Base-by-base conservation (phyloP, 2,888 invertebrate species). In the Leptinotarsa juncta region DNA sequence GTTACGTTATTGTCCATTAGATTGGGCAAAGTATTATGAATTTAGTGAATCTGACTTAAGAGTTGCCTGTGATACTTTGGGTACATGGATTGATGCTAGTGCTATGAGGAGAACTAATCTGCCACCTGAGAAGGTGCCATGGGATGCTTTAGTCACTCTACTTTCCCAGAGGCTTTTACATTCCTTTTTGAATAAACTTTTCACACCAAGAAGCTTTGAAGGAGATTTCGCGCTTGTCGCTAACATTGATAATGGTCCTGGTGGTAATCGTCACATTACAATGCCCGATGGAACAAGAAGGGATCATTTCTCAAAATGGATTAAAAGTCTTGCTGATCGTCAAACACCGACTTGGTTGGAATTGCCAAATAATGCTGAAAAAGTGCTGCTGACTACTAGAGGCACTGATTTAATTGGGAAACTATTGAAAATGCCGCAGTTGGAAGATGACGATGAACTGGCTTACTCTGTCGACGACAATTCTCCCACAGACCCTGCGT, bases 11-110 rank as follows among this genome's bases (percentile, higher is more conserved):
- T 96, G 96, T 71, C 99, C 99, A 0, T 91, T 99, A 14, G 99
- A 99, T 55, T 99, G 99, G 99, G 96, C 99, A 16, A 99, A 99
- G 88, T 94, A 97, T 87, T 99, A 99, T 88, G 99, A 99, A 88
- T 99, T 99, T 89, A 99, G 98, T 84, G 99, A 99, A 88, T 97
- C 98, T 0, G 99, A 99, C 88, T 90, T 99, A 76, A 92, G 97
- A 77, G 98, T 99, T 15, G 99, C 99, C 18, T 99, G 98, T 88
- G 99, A 99, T 88, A 99, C 99, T 1, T 90, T 99, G 74, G 99
- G 99, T 88, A 97, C 97, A 0, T 99, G 99, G 97, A 97, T 99
- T 83, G 99, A 99, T 85, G 90, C 96, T 7, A 97, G 98, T 1
- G 98, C 99, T 51, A 96, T 98, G 97, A 94, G 94, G 96, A 93